A percentile compares a stretch with the other conserved stretches of the same genome.
Evolutionary conservation across 1,140 invertebrate species (phyloP).

Genomic region (Zaprionus vittiger): DNA sequence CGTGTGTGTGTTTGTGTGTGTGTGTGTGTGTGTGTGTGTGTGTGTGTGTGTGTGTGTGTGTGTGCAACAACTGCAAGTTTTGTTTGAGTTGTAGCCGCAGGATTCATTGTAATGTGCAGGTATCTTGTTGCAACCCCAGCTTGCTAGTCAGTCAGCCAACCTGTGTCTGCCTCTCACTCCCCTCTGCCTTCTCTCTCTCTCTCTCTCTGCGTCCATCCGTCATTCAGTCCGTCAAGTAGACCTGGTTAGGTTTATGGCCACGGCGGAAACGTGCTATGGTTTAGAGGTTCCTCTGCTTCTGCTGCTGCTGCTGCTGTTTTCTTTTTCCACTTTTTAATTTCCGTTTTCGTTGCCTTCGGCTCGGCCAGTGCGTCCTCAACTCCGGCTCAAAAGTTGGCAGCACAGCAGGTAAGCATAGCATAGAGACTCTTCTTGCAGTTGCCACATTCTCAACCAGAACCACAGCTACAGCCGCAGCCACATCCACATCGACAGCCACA

Average conservation of each 20-base stretch:
- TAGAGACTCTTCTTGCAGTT: constrained; percentile 3
- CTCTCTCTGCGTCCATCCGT: constrained; percentile 8
- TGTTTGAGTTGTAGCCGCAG: constrained; percentile 72
- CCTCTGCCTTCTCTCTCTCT: neutral
- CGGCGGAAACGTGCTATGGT: constrained; percentile 59
- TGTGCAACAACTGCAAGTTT: constrained; percentile 64
- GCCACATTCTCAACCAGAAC: constrained; percentile 14
- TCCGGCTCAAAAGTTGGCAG: constrained; percentile 54
- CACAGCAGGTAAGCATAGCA: constrained; percentile 44
- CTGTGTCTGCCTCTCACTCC: constrained; percentile 1
- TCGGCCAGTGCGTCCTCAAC: constrained; percentile 38
- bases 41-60: constrained; percentile 29
- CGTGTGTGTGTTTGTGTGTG: constrained; percentile 21
- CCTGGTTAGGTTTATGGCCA: constrained; percentile 37
- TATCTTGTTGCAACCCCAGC: constrained; percentile 58
- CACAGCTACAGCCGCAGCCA: neutral
- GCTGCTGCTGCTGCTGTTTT: constrained; percentile 57
- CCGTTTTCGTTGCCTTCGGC: constrained; percentile 63
- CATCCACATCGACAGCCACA: neutral
- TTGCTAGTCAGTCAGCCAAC: constrained; percentile 7
- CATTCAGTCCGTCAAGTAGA: constrained; percentile 19
- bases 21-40: constrained; percentile 42
- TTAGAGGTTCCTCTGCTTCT: constrained; percentile 64
- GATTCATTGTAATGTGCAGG: constrained; percentile 77
- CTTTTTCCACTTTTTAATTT: constrained; percentile 80